These are phyloP conservation scores for Crax fasciolata DNA, from an alignment of 2,797 vertebrate genomes.

Conservation along the genomic window DNA sequence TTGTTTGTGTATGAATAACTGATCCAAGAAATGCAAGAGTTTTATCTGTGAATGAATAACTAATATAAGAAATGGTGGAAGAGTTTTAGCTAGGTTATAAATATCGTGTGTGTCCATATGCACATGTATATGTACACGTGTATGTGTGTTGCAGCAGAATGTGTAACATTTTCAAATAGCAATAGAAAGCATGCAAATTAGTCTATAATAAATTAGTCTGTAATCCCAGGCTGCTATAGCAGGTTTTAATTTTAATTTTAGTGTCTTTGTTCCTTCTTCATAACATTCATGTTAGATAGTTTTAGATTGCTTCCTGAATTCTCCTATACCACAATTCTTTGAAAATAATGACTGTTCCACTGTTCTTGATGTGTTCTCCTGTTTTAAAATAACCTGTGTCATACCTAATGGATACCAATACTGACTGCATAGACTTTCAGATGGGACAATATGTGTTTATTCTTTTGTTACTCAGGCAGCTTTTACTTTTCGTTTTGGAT, in stretches of 20 bases:
- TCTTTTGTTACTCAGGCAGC: not conserved
- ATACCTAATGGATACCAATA: not conserved
- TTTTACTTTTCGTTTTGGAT: slow-evolving; percentile 3
- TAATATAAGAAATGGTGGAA: not conserved
- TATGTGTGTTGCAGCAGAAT: not conserved
- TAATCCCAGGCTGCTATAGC: not conserved
- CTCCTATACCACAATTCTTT: not conserved
- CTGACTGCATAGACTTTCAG: not conserved
- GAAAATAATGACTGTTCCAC: not conserved
- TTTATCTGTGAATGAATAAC: not conserved
- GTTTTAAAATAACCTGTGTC: not conserved
- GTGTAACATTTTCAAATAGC: not conserved
- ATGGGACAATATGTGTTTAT: not conserved
- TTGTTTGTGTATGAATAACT: not conserved
- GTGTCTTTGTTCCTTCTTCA: not conserved
- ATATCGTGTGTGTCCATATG: not conserved
- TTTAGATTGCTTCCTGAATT: slow-evolving; percentile 1
- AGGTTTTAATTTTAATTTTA: not conserved
- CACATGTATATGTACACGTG: accelerated
- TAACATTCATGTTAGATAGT: not conserved
- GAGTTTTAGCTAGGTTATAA: not conserved
- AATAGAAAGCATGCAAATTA: not conserved
- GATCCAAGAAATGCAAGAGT: not conserved
- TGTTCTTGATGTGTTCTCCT: not conserved
- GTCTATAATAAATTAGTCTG: not conserved